Conservation (phyloP, 2,113 vertebrate species). For the Rhegmatorhina hoffmannsi region DNA sequence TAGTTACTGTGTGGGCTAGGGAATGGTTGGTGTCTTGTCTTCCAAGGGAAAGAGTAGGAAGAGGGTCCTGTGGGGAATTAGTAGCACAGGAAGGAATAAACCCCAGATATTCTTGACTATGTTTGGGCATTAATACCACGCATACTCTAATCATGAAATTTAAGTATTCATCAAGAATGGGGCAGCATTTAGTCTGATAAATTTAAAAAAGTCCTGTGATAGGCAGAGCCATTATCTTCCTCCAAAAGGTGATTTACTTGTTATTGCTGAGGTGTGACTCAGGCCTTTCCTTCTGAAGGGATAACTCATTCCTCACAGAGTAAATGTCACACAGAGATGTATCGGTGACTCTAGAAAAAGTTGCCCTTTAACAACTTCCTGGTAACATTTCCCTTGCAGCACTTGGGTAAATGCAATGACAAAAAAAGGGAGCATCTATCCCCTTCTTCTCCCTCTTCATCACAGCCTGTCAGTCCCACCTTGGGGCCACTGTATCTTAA, state of each 20-base stretch:
- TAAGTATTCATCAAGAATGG: neutral
- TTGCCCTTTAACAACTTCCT: conserved; percentile 65
- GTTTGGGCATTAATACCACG: neutral
- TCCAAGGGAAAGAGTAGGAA: neutral
- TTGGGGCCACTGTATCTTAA: neutral
- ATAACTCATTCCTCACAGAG: conserved; percentile 70
- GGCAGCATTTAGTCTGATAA: neutral
- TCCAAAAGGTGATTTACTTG: conserved; percentile 59
- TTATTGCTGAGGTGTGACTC: conserved; percentile 64
- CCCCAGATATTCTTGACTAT: neutral
- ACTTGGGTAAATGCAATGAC: conserved; percentile 40
- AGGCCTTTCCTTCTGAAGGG: conserved; percentile 59
- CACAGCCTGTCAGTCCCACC: conserved; percentile 31
- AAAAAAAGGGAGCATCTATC: conserved; percentile 37
- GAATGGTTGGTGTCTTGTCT: neutral
- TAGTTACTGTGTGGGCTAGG: neutral
- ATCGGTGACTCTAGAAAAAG: conserved; percentile 44
- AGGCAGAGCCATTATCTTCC: conserved; percentile 31
- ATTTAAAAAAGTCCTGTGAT: neutral
- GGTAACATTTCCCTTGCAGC: conserved; percentile 52
- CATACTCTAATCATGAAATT: neutral
- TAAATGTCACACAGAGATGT: conserved; percentile 61
- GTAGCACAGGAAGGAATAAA: neutral
- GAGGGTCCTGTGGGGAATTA: neutral
- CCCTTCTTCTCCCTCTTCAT: conserved; percentile 41